Evolutionary conservation across 2,888 invertebrate species (phyloP).

Genomic region (Norana najaformis): DNA sequence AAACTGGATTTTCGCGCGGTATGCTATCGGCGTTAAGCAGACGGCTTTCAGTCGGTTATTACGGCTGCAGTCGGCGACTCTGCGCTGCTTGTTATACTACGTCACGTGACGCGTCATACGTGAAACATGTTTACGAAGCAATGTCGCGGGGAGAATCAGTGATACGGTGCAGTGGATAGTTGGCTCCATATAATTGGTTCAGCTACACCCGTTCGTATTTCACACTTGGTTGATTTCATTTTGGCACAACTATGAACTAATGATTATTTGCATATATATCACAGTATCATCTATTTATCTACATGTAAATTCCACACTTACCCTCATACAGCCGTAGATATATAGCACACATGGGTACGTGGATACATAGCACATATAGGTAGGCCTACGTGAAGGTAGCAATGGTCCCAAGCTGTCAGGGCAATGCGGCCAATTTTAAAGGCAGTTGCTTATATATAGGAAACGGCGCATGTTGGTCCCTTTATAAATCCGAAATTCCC

Average conservation of each 20-base stretch:
- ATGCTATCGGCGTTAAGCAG: background rate
- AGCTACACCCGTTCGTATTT: background rate
- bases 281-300: background rate
- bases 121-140: background rate
- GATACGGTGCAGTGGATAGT: background rate
- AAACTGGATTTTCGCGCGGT: background rate
- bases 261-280: background rate
- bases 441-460: no score
- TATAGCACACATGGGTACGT: no score
- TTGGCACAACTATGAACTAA: background rate
- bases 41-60: background rate
- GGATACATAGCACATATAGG: no score
- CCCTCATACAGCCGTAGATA: no score
- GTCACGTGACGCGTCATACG: no score
- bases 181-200: background rate
- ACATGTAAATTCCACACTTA: no score
- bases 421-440: no score
- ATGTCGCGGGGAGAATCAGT: background rate
- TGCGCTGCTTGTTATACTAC: background rate
- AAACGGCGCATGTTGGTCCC: background rate
- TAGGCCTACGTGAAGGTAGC: no score
- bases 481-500: background rate
- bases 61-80: background rate
- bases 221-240: constrained; percentile 3
- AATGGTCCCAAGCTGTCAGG: no score